These are phyloP conservation scores for Malurus elegans DNA, from an alignment of 2,113 vertebrate genomes.

Conservation along the genomic window DNA sequence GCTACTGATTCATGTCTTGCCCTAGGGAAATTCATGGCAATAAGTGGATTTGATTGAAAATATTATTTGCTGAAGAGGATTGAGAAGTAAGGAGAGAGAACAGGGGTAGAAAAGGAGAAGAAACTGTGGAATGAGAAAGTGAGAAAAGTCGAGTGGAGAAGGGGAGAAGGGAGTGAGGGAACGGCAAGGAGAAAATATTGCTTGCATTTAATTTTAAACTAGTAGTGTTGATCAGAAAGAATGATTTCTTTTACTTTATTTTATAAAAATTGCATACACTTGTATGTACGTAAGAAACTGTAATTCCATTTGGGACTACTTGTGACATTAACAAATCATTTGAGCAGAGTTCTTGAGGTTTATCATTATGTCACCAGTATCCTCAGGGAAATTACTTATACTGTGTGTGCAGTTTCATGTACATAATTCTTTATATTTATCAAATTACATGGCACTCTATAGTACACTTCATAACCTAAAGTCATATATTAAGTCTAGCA, in stretches of 20 bases:
- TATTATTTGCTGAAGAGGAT: neutral
- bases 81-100: neutral
- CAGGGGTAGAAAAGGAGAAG: neutral
- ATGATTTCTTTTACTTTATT: constrained; percentile 17
- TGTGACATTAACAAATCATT: constrained; percentile 52
- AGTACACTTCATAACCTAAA: constrained; percentile 24
- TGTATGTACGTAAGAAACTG: neutral
- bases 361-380: constrained; percentile 32
- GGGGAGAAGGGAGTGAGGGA: neutral
- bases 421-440: constrained; percentile 61
- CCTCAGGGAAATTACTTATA: constrained; percentile 56
- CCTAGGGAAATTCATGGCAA: neutral
- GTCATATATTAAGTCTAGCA: neutral
- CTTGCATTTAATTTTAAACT: constrained; percentile 34
- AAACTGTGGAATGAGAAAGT: neutral
- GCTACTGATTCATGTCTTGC: neutral
- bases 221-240: neutral
- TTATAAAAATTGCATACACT: constrained; percentile 33
- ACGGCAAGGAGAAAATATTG: neutral
- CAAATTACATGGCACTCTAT: constrained; percentile 34
- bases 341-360: constrained; percentile 9
- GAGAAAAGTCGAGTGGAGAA: neutral
- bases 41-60: constrained; percentile 24
- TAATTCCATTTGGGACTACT: constrained; percentile 48
- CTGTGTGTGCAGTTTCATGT: neutral